Evolutionary conservation across 2,797 vertebrate species (phyloP), one percentile per base, ranked within the genome.

Genomic region (Podargus strigoides): DNA sequence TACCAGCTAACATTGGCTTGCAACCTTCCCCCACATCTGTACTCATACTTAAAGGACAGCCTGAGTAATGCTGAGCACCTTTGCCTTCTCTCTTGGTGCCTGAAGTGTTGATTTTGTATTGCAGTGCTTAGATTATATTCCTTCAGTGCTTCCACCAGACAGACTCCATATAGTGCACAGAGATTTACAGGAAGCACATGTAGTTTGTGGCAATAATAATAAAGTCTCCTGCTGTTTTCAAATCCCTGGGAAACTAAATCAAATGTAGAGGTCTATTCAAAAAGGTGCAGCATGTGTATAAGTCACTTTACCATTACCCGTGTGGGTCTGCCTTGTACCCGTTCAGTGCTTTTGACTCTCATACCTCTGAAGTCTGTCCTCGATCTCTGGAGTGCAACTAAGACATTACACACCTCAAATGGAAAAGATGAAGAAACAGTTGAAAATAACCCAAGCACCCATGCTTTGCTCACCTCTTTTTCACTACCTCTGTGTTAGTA

Each of bases 121-220:
- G 68, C 67, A 41, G 87, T 94, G 66, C 72, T 91, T 87, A 68
- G 76, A 84, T 94, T 84, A 66, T 94, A 34, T 84, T 95, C 76
- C 69, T 88, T 76, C 79, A 63, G 58, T 95, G 69, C 82, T 85
- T 89, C 66, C 37, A 91, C 64, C 62, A 77, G 85, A 47, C 56
- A 95, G 81, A 75, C 62, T 90, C 70, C 41, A n/a, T 77, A 77
- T 55, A 89, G 56, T 53, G 84, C 37, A 27, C 0, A 36, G 79
- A 95, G 85, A 95, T 95, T 95, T 96, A 96, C 79, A 91, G 76
- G 90, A 94, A 87, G 78, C 89, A 89, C 9, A 6, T 87, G 87
- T 73, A 85, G 58, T 92, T 89, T 83, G 56, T 94, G 73, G 74
- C 82, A 80, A 74, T 93, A 92, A 78, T 92, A 92, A 92, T 95